Percentiles rank a stretch among this genome's conserved stretches.
Evolutionary conservation across 2,797 vertebrate genomes (phyloP).

Genomic region (Sitta carolinensis): DNA sequence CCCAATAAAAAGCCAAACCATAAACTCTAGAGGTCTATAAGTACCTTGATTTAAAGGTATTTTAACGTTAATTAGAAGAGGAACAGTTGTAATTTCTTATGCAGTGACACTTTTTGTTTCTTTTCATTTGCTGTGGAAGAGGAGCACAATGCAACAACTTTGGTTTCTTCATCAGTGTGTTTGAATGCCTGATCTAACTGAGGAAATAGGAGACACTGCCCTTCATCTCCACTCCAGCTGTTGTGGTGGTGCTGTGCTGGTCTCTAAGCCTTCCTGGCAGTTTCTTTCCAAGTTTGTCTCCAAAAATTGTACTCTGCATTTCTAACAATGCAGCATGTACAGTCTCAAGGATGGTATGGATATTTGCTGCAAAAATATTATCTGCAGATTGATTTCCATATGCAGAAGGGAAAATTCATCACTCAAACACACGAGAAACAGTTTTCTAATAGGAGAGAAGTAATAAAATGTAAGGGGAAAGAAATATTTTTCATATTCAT

Average conservation of each 20-base stretch:
- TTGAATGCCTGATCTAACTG: constrained; percentile 6
- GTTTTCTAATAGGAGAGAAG: not conserved
- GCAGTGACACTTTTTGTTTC: not conserved
- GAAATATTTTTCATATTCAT: not conserved
- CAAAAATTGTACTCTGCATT: constrained; percentile 31
- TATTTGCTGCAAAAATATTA: constrained; percentile 14
- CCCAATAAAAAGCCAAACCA: not conserved
- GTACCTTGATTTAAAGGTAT: not conserved
- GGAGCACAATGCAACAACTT: not conserved
- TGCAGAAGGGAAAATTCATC: not conserved
- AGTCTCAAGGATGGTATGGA: constrained; percentile 30
- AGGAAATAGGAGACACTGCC: not conserved
- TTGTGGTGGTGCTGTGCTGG: not conserved
- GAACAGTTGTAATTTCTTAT: not conserved
- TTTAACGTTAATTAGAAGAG: not conserved
- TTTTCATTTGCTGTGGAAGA: not conserved
- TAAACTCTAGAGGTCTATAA: not conserved
- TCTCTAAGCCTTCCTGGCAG: constrained; percentile 7
- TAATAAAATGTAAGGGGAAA: not conserved
- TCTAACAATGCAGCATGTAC: constrained; percentile 16
- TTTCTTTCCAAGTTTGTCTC: constrained; percentile 15
- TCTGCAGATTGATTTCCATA: not conserved
- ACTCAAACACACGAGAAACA: not conserved
- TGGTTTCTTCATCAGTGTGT: not conserved
- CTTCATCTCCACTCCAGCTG: constrained; percentile 22